Conservation (phyloP, 2,888 invertebrate genomes). For the Clanis bilineata region DNA sequence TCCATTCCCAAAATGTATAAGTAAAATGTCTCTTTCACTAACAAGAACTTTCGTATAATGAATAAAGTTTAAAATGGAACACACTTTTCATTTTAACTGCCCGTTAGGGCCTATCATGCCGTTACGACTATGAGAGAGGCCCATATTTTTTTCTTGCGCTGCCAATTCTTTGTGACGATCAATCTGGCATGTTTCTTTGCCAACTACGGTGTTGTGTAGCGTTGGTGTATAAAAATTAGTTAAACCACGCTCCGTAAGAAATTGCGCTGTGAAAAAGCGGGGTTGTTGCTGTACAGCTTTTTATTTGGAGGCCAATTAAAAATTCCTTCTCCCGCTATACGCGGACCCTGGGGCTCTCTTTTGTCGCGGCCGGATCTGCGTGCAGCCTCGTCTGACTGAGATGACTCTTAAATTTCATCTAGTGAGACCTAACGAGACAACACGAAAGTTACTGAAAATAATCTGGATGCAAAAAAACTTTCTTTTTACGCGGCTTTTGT, state of each 20-base stretch:
- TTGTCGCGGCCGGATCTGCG: constrained; percentile 66
- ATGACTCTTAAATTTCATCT: constrained; percentile 69
- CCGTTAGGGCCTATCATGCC: constrained; percentile 56
- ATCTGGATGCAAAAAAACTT: constrained; percentile 6
- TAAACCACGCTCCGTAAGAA: constrained; percentile 39
- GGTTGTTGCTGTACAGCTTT: constrained; percentile 55
- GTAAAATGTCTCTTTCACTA: constrained; percentile 56
- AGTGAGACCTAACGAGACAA: constrained; percentile 62
- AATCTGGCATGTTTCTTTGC: constrained; percentile 38
- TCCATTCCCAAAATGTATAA: constrained; percentile 51
- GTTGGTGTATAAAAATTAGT: constrained; percentile 39
- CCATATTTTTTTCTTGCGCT: constrained; percentile 31
- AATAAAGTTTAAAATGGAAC: constrained; percentile 60
- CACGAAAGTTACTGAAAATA: constrained; percentile 29
- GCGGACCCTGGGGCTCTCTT: constrained; percentile 56
- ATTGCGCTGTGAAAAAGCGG: constrained; percentile 43
- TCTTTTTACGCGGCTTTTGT: constrained; percentile 1
- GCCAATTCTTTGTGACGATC: constrained; percentile 35
- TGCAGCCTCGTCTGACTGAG: constrained; percentile 47
- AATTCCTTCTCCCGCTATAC: constrained; percentile 61
- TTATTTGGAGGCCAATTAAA: constrained; percentile 75
- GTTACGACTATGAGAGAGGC: constrained; percentile 36
- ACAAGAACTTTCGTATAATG: constrained; percentile 53
- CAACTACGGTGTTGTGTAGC: constrained; percentile 36
- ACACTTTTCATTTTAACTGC: constrained; percentile 60